Evolutionary conservation across 2,113 vertebrate genomes (phyloP).

Genomic region (Gymnogyps californianus): DNA sequence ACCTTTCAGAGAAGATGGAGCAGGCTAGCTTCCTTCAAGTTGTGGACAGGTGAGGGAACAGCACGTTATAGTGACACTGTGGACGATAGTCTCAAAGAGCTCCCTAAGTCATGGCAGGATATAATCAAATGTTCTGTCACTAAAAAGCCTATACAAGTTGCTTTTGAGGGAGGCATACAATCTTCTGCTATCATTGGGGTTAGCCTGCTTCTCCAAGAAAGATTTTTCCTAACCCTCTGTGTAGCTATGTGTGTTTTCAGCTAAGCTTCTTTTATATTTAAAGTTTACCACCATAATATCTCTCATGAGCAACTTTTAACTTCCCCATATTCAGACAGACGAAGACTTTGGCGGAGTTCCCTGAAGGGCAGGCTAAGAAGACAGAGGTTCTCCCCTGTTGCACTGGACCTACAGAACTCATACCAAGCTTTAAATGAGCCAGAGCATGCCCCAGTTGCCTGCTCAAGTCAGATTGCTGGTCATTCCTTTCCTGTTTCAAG

Average conservation of each 20-base stretch:
- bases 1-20: neutral
- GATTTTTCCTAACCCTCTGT: neutral
- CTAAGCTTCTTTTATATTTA: neutral
- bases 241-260: neutral
- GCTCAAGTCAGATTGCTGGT: neutral
- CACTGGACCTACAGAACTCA: neutral
- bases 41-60: conserved; percentile 43
- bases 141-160: neutral
- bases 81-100: neutral
- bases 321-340: neutral
- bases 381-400: neutral
- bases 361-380: neutral
- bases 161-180: neutral
- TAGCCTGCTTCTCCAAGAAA: neutral
- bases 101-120: neutral
- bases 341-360: neutral
- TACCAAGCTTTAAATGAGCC: neutral
- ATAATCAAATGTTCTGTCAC: neutral
- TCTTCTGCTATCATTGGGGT: neutral
- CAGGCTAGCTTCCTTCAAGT: neutral
- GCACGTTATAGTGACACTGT: neutral
- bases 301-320: neutral
- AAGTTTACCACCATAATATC: neutral
- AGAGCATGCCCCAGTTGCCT: neutral
- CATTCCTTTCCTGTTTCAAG: neutral